Base-by-base conservation (phyloP, 2,113 vertebrate genomes). In the Hemiscyllium ocellatum region DNA sequence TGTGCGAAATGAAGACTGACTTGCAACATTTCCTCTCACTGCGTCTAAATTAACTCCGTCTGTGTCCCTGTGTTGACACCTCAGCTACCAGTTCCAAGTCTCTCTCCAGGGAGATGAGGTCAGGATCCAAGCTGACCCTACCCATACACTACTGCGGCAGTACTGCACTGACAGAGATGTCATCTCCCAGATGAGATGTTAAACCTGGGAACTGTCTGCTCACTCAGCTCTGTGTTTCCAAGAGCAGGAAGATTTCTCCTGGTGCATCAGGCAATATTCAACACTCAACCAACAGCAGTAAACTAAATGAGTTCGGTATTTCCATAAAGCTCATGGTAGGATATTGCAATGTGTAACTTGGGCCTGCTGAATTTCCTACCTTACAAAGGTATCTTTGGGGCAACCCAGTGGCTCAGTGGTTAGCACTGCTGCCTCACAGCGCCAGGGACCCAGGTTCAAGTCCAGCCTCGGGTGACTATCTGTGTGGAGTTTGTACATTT, bases 1-100 rank as follows among this genome's bases (percentile, higher is more conserved):
- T 68, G 89, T 93, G 89, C 61, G 37, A 66, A 93, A 66, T 22
- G n/a, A 37, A 66, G 89, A 93, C 61, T 66, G 61, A 93, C 61
- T 93, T 93, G 89, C 42, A 93, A 93, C 89, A 68, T 66, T 66
- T 68, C 89, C 89, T 37, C 85, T 87, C 61, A 19, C 33, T 7
- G 29, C 3, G 37, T n/a, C 61, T 65, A 66, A 93, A 93, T 93
- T 65, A 93, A 66, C 61, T 93, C 33, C n/a, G 2, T 29, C 61
- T 93, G 61, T 66, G 66, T 37, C 33, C 37, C n/a, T 66, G 33
- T 37, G 52, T 29, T 90, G 87, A 20, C 26, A 15, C 86, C 86
- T 26, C 26, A 13, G 50, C 50, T 29, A 4, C 22, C 29, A 50
- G 24, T 7, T 52, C 61, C 26, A 33, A 56, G 52, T 56, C 50